Evolutionary conservation across 2,113 vertebrate genomes (phyloP).

Genomic region (Burhinus oedicnemus): DNA sequence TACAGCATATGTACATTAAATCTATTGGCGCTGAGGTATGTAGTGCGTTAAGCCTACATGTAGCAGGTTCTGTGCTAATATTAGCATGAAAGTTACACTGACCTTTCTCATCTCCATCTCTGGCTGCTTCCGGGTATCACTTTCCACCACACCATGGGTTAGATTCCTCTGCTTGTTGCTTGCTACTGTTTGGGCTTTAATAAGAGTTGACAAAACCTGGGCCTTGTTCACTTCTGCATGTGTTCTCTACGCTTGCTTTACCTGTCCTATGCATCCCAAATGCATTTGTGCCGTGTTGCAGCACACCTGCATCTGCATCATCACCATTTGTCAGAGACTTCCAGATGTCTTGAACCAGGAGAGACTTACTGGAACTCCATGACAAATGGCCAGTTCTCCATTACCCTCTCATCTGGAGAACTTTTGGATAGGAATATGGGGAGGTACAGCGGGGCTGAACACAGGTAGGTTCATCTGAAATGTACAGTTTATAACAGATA

Average conservation of each 20-base stretch:
- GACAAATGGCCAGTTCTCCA: background rate
- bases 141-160: background rate
- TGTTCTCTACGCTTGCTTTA: background rate
- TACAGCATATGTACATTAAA: background rate
- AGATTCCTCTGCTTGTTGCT: background rate
- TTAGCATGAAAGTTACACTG: constrained; percentile 20
- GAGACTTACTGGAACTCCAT: background rate
- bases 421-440: background rate
- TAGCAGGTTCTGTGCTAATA: constrained; percentile 24
- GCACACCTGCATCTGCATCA: background rate
- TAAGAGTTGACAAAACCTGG: background rate
- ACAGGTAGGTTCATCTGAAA: background rate
- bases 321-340: background rate
- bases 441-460: background rate
- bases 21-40: background rate
- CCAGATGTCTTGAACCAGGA: background rate
- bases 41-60: background rate
- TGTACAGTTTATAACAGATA: background rate
- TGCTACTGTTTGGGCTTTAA: background rate
- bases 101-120: constrained; percentile 2
- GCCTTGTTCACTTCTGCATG: background rate
- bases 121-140: background rate
- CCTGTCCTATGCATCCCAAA: background rate
- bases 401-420: background rate
- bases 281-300: background rate